phyloP scores from a whole-genome alignment of 1,140 invertebrate genomes.

The Zaprionus nigranus region DNA sequence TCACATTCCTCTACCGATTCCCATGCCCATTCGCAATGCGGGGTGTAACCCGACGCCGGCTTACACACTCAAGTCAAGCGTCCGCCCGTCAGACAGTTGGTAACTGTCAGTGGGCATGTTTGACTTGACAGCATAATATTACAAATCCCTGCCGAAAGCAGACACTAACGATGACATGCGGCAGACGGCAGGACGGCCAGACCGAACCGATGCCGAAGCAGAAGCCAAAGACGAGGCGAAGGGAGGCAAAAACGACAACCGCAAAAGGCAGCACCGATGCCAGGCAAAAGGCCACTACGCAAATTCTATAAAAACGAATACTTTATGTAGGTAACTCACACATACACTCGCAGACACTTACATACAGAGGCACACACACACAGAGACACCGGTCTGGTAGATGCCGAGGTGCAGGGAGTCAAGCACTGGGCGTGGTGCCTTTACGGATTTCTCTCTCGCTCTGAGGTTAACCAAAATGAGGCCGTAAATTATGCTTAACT shows the following conservation, averaged over 20 bases:
- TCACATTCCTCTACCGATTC: slow-evolving; percentile 1
- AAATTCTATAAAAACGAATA: slow-evolving; percentile 48
- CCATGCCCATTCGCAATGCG: slow-evolving; percentile 29
- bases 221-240: too few species aligned
- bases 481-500: slow-evolving; percentile 36
- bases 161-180: slow-evolving; percentile 76
- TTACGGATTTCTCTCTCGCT: slow-evolving; percentile 16
- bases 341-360: too few species aligned
- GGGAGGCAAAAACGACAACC: slow-evolving; percentile 39
- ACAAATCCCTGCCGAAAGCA: slow-evolving; percentile 81
- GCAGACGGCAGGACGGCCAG: slow-evolving; percentile 43
- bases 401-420: slow-evolving; percentile 2
- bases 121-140: slow-evolving; percentile 83
- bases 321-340: slow-evolving; percentile 36
- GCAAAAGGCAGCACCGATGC: slow-evolving; percentile 7
- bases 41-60: slow-evolving; percentile 61
- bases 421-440: slow-evolving; percentile 18
- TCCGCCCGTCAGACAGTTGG: slow-evolving; percentile 66
- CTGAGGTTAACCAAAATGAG: slow-evolving; percentile 44
- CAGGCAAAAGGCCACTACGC: slow-evolving; percentile 24
- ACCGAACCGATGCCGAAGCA: slow-evolving; percentile 16
- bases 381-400: neutral
- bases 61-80: slow-evolving; percentile 69
- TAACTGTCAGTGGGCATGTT: slow-evolving; percentile 82
- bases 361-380: neutral